Evolutionary conservation across 2,888 invertebrate genomes (phyloP).

Genomic region (Alsophila aescularia): DNA sequence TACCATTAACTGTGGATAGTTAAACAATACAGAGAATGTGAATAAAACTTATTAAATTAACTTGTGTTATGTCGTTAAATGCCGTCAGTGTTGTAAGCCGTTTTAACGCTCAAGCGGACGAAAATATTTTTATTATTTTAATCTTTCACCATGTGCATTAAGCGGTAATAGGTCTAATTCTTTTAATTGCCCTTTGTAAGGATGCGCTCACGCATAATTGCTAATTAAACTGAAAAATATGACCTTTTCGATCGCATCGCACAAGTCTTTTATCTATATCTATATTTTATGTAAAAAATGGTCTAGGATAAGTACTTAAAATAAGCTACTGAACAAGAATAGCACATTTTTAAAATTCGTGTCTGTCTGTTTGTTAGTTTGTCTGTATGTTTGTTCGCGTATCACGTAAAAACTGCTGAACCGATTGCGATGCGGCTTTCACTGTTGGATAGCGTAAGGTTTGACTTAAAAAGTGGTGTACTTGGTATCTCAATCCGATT

Average conservation of each 20-base stretch:
- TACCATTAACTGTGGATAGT: slow-evolving; percentile 2
- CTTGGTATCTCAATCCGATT: too few relatives aligned
- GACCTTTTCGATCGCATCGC: slow-evolving; percentile 59
- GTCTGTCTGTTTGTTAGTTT: too few relatives aligned
- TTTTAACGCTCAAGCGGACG: slow-evolving; percentile 45
- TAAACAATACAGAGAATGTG: slow-evolving; percentile 27
- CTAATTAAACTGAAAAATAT: slow-evolving; percentile 58
- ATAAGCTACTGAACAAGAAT: too few relatives aligned
- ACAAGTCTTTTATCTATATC: slow-evolving; percentile 61
- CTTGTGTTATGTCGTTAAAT: slow-evolving; percentile 36
- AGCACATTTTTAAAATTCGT: too few relatives aligned
- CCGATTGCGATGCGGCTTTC: too few relatives aligned
- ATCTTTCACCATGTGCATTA: slow-evolving; percentile 55
- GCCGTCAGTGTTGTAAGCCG: slow-evolving; percentile 33
- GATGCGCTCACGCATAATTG: slow-evolving; percentile 64
- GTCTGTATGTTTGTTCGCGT: too few relatives aligned
- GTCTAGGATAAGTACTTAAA: too few relatives aligned
- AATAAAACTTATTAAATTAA: slow-evolving; percentile 24
- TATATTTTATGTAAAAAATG: too few relatives aligned
- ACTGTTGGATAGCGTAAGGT: too few relatives aligned
- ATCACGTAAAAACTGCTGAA: too few relatives aligned
- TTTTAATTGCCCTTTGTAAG: slow-evolving; percentile 61
- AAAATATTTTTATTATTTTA: slow-evolving; percentile 57
- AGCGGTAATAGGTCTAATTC: slow-evolving; percentile 65
- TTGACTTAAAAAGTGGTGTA: too few relatives aligned